Conservation (phyloP, 2,888 invertebrate genomes). For the Napeogenes inachia region DNA sequence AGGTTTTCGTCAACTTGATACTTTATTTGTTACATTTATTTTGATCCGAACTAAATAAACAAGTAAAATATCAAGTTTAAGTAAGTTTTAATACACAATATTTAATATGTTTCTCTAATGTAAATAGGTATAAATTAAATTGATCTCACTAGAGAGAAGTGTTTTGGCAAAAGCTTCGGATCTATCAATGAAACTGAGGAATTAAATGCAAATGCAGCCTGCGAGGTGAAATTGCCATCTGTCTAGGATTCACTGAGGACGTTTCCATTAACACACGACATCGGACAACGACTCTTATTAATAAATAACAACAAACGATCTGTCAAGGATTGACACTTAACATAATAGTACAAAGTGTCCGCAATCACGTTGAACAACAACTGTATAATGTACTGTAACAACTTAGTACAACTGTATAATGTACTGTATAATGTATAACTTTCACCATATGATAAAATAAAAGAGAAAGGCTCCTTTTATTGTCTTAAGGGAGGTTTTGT, state of each 20-base stretch:
- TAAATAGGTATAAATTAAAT: slow-evolving; percentile 1
- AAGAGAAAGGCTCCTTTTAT: no score
- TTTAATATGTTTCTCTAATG: not conserved
- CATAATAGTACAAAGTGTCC: no score
- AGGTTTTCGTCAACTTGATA: no score
- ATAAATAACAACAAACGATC: no score
- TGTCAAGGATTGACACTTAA: no score
- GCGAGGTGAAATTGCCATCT: slow-evolving; percentile 30
- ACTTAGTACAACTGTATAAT: no score
- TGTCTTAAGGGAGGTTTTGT: no score
- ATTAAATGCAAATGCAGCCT: slow-evolving; percentile 35
- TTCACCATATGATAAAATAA: no score
- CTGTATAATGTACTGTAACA: no score
- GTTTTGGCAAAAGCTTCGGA: not conserved
- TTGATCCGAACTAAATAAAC: not conserved
- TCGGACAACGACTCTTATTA: not conserved
- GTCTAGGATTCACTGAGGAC: slow-evolving; percentile 21
- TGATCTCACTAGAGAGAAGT: not conserved
- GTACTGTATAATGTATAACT: no score
- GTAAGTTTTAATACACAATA: not conserved
- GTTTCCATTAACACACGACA: slow-evolving; percentile 18
- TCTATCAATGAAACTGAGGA: slow-evolving; percentile 13
- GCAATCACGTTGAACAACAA: no score
- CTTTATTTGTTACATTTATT: no score
- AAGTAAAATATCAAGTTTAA: not conserved